Percentiles rank a stretch among this genome's conserved stretches.
Evolutionary conservation across 2,113 vertebrate species (phyloP).

Genomic region (Phocoena sinus): DNA sequence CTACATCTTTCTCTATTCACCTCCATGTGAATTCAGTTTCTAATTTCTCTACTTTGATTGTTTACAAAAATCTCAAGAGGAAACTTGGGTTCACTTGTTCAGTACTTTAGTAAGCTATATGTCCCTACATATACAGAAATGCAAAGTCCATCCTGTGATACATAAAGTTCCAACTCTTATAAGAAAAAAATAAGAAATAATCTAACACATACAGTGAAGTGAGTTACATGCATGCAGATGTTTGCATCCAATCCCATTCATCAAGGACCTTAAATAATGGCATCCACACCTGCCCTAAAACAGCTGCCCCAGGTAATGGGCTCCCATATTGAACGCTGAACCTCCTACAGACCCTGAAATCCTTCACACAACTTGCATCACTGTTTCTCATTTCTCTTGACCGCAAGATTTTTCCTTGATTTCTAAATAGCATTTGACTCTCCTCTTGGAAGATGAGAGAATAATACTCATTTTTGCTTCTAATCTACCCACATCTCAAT

Average conservation of each 20-base stretch:
- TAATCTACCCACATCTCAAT: neutral
- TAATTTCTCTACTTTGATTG: neutral
- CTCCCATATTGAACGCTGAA: neutral
- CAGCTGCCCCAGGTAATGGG: neutral
- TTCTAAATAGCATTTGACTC: neutral
- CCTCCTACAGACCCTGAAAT: neutral
- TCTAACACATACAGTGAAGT: neutral
- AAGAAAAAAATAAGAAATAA: neutral
- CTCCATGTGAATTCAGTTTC: neutral
- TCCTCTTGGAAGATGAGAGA: neutral
- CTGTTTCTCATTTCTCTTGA: neutral
- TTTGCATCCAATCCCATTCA: neutral
- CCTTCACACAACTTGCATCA: neutral
- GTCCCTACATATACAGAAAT: neutral
- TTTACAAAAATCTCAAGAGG: neutral
- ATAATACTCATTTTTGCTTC: neutral
- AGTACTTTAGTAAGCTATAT: neutral
- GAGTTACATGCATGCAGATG: neutral
- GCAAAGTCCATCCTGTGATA: neutral
- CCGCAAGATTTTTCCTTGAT: neutral
- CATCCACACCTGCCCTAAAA: neutral
- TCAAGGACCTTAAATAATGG: neutral
- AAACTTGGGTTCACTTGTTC: neutral
- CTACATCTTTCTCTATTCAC: neutral
- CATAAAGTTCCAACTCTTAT: neutral